Base-by-base conservation (phyloP, 2,113 vertebrate genomes). In the Leptocoma aspasia region DNA sequence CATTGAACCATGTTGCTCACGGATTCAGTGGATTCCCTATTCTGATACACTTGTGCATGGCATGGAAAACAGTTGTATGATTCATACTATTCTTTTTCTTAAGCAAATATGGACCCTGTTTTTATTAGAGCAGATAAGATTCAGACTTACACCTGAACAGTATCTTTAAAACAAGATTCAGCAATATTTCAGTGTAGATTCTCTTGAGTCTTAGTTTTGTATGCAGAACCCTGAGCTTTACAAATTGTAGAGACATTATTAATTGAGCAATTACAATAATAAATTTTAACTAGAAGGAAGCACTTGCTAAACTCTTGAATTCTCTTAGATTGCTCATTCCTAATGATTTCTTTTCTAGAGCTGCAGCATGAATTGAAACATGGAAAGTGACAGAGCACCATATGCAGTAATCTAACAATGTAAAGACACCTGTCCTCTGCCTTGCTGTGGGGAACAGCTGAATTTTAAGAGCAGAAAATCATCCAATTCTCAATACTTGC, bases 1-100 rank as follows among this genome's bases (percentile, higher is more conserved):
- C 18, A 24, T 18, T 60, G 37, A 89, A 49, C 11, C 0, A 0
- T 63, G 12, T 68, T 68, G 59, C 16, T 49, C 11, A 11, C 15
- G 45, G n/a, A n/a, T n/a, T 15, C 45, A 42, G 16, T 26, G 23
- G 16, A 35, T 76, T 79, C 53, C 21, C 20, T 80, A 23, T 54
- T 82, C 27, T 75, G 59, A 45, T 57, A 45, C 5, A 47, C 4
- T 44, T 64, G 16, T 49, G 15, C 2, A 4, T 37, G 7, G 4
- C n/a, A 37, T 73, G 23, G 21, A 69, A 88, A 82, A 86, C 44
- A 9, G 3, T 10, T 82, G 0, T 65, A 47, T 80, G 15, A 53
- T 80, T 61, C 41, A 31, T 42, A 19, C 6, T 31, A 5, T 72
- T 64, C 0, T 63, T 86, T 64, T 72, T 80, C 65, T 87, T 82